Base-by-base conservation (phyloP, 2,797 vertebrate genomes). In the Sebastes variabilis region DNA sequence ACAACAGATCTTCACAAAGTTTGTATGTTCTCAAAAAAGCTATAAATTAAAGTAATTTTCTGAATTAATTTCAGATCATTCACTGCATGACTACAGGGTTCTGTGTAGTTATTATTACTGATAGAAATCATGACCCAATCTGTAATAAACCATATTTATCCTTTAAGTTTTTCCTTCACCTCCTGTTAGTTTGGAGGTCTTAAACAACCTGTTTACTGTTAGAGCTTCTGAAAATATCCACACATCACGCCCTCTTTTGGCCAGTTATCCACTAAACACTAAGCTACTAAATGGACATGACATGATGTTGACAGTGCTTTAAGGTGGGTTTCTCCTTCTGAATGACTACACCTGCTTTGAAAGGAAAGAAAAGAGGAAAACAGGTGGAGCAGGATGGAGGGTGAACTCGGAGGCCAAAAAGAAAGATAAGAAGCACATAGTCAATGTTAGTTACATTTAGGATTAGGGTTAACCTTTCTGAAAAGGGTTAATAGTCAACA, bases 381-480 rank as follows among this genome's bases (percentile, higher is more conserved):
- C 60, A 75, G 59, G 46, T 2, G 49, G 49, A 52, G 25, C 20
- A 56, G 72, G 65, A 69, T 0, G 1, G 52, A 67, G 73, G 69
- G 20, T 32, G 34, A 79, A 62, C 42, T 64, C 42, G 5, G 68
- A 61, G 68, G 32, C 71, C 46, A 27, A 60, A 56, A 32, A 32
- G 5, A 58, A 24, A 79, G 88, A 90, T 88, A 92, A 92, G 82
- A 71, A 71, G n/a, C 60, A 13, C n/a, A 55, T 11, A 38, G 82
- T 75, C 56, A 52, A 4, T 25, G 75, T 66, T 67, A 2, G 77
- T 62, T 75, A 58, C 72, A 79, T 79, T 38, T 7, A 34, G 83
- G 79, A 86, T 91, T 74, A 82, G 20, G 2, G 16, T 72, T 84
- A 29, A 91, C 79, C 77, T 83, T 34, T 66, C 14, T 32, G 74